These are phyloP conservation scores for Pogonocherus hispidulus DNA, from an alignment of 2,888 invertebrate species.

Conservation along the genomic window DNA sequence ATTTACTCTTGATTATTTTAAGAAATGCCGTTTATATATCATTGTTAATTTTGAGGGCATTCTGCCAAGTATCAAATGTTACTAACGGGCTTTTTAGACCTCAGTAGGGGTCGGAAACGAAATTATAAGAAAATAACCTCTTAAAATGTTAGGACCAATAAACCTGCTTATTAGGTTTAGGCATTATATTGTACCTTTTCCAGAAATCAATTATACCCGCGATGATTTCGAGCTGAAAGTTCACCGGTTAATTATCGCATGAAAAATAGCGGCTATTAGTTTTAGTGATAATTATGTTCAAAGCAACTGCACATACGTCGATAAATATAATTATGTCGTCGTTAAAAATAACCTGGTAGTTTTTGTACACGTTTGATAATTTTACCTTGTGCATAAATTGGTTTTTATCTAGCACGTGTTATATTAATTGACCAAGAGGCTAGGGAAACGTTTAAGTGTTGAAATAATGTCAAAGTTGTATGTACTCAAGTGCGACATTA, in stretches of 20 bases:
- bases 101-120: neutral
- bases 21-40: no score
- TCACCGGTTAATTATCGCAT: neutral
- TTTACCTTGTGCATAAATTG: neutral
- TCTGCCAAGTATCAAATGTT: no score
- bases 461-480: neutral
- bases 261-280: neutral
- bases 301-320: neutral
- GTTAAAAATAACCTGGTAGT: neutral
- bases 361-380: neutral
- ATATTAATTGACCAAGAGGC: neutral
- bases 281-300: neutral
- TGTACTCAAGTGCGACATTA: neutral
- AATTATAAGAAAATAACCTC: constrained; percentile 14
- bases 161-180: neutral
- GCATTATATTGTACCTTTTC: neutral
- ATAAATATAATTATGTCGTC: neutral
- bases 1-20: no score
- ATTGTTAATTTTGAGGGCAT: no score
- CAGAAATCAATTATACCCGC: neutral
- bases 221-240: neutral
- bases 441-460: neutral
- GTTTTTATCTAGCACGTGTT: neutral
- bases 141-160: constrained; percentile 11
- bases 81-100: no score